Conservation (phyloP, 2,113 vertebrate genomes). For the Pseudorasbora parva region DNA sequence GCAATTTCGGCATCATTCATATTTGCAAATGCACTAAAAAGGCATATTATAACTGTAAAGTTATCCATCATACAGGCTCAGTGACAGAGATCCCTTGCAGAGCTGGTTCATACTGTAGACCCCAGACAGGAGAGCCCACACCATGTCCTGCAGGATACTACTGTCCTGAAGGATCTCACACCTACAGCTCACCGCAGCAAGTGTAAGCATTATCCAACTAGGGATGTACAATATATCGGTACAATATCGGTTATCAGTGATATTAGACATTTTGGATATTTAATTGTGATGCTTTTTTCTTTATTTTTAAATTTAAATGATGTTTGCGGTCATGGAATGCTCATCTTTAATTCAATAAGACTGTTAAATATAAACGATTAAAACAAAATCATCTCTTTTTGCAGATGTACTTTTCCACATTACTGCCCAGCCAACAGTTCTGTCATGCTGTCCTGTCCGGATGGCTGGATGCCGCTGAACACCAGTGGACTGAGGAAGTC, state of each 20-base stretch:
- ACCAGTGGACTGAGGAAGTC: conserved; percentile 79
- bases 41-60: not conserved
- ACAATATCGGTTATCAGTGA: no score
- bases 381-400: not conserved
- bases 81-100: conserved; percentile 79
- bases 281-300: not conserved
- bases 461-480: conserved; percentile 83
- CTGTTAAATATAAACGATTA: not conserved
- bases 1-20: not conserved
- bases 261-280: not conserved
- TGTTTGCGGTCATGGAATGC: no score
- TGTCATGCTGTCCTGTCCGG: conserved; percentile 74
- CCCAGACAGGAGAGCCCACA: conserved; percentile 77
- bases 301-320: not conserved
- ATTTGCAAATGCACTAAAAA: not conserved
- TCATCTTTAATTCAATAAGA: no score
- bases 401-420: conserved; percentile 87
- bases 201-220: conserved; percentile 71
- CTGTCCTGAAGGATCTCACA: conserved; percentile 84
- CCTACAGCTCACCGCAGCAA: conserved; percentile 79
- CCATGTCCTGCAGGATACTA: conserved; percentile 85
- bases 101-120: conserved; percentile 83
- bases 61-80: conserved; percentile 76
- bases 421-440: conserved; percentile 86
- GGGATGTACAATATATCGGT: not conserved